phyloP scores from a whole-genome alignment of 2,797 vertebrate genomes.

The Thaleichthys pacificus region DNA sequence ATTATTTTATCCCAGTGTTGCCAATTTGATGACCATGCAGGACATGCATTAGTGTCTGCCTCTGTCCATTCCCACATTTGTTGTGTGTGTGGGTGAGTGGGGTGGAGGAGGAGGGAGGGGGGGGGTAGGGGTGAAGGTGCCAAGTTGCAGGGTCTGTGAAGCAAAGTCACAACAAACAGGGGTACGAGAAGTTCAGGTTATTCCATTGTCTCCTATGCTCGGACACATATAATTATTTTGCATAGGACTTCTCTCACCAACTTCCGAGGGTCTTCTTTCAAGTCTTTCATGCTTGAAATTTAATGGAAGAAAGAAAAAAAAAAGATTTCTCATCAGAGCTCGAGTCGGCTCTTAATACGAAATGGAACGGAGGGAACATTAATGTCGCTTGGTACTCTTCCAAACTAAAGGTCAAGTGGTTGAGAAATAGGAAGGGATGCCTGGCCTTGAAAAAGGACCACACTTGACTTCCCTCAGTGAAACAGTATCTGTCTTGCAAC shows the following conservation, averaged over 20 bases:
- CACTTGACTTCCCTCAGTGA: conserved; percentile 1
- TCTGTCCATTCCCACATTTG: background rate
- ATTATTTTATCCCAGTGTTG: conserved; percentile 3
- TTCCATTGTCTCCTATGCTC: too few species aligned
- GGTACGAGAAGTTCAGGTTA: too few species aligned
- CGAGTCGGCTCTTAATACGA: conserved; percentile 38
- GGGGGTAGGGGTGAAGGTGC: background rate
- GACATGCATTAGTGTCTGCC: background rate
- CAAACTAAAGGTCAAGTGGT: conserved; percentile 45
- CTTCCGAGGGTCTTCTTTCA: conserved; percentile 20
- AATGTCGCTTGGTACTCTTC: conserved; percentile 35
- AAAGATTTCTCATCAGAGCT: conserved; percentile 43
- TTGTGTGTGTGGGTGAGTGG: background rate
- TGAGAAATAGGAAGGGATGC: conserved; percentile 37
- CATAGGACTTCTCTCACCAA: background rate
- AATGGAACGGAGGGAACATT: conserved; percentile 26
- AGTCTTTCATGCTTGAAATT: conserved; percentile 40
- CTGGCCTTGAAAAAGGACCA: conserved; percentile 24
- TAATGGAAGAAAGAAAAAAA: conserved; percentile 42
- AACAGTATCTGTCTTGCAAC: too few species aligned
- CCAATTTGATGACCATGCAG: background rate
- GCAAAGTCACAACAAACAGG: too few species aligned
- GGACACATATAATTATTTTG: too few species aligned
- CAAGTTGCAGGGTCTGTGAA: too few species aligned
- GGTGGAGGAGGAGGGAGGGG: background rate